phyloP scores from a whole-genome alignment of 2,888 invertebrate species.

The Orthonychiurus folsomi region DNA sequence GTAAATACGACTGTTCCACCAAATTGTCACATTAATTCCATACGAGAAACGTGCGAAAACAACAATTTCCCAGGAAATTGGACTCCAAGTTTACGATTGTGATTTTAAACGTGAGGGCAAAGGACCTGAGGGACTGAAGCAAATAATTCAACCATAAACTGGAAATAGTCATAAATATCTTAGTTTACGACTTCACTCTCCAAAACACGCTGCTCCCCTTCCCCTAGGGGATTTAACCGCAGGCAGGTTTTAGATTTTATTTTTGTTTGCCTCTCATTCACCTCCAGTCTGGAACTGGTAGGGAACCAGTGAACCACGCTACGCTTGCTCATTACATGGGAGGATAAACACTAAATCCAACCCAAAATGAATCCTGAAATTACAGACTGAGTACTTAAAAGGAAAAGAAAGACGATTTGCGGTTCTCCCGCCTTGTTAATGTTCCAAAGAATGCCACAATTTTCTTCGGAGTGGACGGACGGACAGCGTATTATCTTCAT shows the following conservation, averaged over 20 bases:
- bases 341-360: too few relatives aligned
- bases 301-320: too few relatives aligned
- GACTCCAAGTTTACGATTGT: not conserved
- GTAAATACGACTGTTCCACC: slow-evolving; percentile 8
- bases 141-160: slow-evolving; percentile 1
- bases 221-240: not conserved
- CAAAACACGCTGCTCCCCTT: not conserved
- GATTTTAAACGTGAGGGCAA: not conserved
- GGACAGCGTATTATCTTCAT: too few relatives aligned
- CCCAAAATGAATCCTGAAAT: too few relatives aligned
- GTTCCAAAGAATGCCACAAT: too few relatives aligned
- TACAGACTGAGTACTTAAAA: too few relatives aligned
- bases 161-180: not conserved
- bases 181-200: not conserved
- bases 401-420: too few relatives aligned
- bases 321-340: too few relatives aligned
- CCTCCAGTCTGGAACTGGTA: not conserved
- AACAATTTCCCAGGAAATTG: not conserved
- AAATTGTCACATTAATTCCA: slow-evolving; percentile 3
- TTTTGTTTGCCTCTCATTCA: not conserved
- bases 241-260: not conserved
- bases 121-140: not conserved
- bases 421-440: too few relatives aligned
- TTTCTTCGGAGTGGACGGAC: too few relatives aligned
- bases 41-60: not conserved